Evolutionary conservation across 2,797 vertebrate species (phyloP), one percentile per base, ranked within the genome.

Genomic region (Microhierax caerulescens): DNA sequence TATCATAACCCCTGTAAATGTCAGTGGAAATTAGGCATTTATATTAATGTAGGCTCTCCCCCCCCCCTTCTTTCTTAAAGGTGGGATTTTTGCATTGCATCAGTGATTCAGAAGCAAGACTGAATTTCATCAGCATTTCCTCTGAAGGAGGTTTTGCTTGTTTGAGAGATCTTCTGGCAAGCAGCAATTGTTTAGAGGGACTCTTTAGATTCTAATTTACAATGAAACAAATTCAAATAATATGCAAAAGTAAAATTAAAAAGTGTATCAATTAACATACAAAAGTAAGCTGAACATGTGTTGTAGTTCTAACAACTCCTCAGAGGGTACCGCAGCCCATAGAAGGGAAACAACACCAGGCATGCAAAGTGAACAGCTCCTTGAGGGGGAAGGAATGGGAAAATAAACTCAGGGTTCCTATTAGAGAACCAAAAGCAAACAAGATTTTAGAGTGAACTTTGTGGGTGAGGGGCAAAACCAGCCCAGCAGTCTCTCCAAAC

Each of bases 211-310:
- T 83, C 88, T 96, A 68, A 98, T 97, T 98, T 96, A 92, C 91
- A 95, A 81, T 60, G 85, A 76, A 96, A 83, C 80, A 93, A 95
- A 97, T 95, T 97, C 94, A 97, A 97, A 97, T 95, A 95, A 97
- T 95, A 97, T 97, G 96, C 97, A 96, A 89, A 96, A 96, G 84
- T 94, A 93, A 97, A 96, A 98, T 95, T 97, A 94, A 97, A 93
- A 95, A 96, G 95, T 79, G 96, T 96, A 96, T 95, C 95, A 98
- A 97, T 98, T 98, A 98, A 79, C 96, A 97, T 96, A 97, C 93
- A 97, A 96, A 98, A 98, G 91, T 90, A 41, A 41, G 39, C 39
- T 41, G 39, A 41, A 41, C 39, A 41, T 41, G 39, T 41, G 39
- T 41, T 41, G 39, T 41, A 41, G 39, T 41, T 41, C 39, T 41